phyloP scores from a whole-genome alignment of 2,888 invertebrate species.

The Mayetiola destructor region DNA sequence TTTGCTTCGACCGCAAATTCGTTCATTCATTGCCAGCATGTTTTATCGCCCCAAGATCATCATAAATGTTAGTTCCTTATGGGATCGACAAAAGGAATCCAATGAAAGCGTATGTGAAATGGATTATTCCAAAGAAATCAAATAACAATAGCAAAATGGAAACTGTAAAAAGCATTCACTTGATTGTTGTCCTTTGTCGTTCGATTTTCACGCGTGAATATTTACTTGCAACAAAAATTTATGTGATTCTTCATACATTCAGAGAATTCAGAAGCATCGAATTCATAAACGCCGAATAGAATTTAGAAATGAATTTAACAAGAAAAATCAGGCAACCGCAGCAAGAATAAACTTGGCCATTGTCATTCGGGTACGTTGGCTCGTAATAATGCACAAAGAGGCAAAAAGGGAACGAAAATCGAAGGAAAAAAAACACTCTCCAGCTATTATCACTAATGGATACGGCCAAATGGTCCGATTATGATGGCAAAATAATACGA shows the following conservation, averaged over 20 bases:
- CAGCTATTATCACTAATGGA: slow-evolving; percentile 10
- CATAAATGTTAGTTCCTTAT: too few relatives aligned
- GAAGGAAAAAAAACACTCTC: too few relatives aligned
- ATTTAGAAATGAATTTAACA: not conserved
- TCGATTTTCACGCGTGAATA: slow-evolving; percentile 5
- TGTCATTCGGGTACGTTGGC: not conserved
- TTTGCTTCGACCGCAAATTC: too few relatives aligned
- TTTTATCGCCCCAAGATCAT: too few relatives aligned
- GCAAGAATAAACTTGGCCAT: too few relatives aligned
- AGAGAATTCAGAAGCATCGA: not conserved
- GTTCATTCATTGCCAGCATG: too few relatives aligned
- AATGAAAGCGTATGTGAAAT: too few relatives aligned
- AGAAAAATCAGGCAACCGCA: too few relatives aligned
- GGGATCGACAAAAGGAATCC: too few relatives aligned
- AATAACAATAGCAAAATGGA: slow-evolving; percentile 2
- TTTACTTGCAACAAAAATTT: not conserved
- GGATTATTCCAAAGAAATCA: slow-evolving; percentile 6
- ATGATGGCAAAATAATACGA: too few relatives aligned
- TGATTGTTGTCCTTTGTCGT: slow-evolving; percentile 7
- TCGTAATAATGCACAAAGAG: slow-evolving; percentile 1
- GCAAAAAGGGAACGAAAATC: slow-evolving; percentile 13
- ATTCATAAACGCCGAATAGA: not conserved
- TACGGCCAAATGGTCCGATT: slow-evolving; percentile 2
- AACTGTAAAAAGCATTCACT: not conserved
- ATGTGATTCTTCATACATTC: not conserved